Percentiles rank a stretch among this genome's conserved stretches.
These are phyloP conservation scores for Pheucticus melanocephalus DNA, from an alignment of 2,113 vertebrate species.

Conservation along the genomic window DNA sequence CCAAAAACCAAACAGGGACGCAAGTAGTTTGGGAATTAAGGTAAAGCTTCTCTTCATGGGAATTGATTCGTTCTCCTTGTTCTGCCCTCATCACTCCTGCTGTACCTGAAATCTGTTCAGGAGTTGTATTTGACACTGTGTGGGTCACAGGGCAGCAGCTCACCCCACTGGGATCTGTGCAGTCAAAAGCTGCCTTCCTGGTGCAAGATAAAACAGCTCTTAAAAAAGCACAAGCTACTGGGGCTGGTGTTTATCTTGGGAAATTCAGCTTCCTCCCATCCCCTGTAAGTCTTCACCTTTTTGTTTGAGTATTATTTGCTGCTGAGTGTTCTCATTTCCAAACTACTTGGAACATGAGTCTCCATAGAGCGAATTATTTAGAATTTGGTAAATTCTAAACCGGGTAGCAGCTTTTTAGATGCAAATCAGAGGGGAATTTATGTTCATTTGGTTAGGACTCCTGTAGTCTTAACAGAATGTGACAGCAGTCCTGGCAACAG, in stretches of 20 bases:
- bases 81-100: neutral
- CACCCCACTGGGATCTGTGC: neutral
- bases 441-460: neutral
- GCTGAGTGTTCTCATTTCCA: neutral
- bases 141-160: neutral
- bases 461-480: neutral
- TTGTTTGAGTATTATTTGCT: neutral
- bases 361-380: neutral
- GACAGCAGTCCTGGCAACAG: neutral
- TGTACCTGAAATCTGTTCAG: neutral
- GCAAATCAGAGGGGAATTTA: neutral
- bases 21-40: neutral
- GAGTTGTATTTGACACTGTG: neutral
- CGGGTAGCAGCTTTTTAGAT: neutral
- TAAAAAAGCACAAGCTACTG: neutral
- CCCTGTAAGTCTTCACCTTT: neutral
- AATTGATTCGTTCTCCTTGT: neutral
- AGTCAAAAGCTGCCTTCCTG: neutral
- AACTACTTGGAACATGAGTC: neutral
- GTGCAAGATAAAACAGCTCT: neutral
- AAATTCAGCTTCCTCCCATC: neutral
- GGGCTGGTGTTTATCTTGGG: neutral
- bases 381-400: neutral
- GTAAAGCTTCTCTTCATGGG: neutral
- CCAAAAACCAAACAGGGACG: neutral